Percentiles rank a stretch among this genome's conserved stretches.
phyloP scores from a whole-genome alignment of 2,888 invertebrate genomes.

The Acanthococcus lagerstroemiae region DNA sequence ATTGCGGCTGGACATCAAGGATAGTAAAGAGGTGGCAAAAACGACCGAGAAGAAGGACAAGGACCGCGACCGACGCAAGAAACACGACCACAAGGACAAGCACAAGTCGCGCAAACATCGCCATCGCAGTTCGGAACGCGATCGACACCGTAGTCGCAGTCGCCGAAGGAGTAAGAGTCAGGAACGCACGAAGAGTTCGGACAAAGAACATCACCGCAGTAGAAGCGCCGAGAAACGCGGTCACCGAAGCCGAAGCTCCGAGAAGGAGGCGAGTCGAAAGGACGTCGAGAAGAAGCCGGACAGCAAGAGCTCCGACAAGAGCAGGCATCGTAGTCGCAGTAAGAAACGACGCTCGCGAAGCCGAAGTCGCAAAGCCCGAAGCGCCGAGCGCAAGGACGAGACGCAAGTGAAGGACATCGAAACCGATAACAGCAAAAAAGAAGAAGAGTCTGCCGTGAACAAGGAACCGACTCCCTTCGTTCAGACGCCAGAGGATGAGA shows the following conservation, averaged over 20 bases:
- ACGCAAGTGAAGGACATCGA: background rate
- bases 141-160: slow-evolving; percentile 23
- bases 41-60: slow-evolving; percentile 34
- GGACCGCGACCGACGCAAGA: slow-evolving; percentile 4
- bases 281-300: slow-evolving; percentile 32
- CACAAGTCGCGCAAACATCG: background rate
- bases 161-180: slow-evolving; percentile 32
- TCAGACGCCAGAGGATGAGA: background rate
- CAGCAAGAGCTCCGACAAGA: slow-evolving; percentile 33
- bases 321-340: slow-evolving; percentile 20
- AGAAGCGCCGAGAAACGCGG: slow-evolving; percentile 23
- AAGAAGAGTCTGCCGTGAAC: background rate
- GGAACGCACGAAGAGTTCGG: slow-evolving; percentile 25
- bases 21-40: background rate
- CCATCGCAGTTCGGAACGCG: background rate
- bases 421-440: background rate
- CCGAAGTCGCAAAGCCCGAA: background rate
- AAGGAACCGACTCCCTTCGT: background rate
- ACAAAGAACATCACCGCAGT: slow-evolving; percentile 20
- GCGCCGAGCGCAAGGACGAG: background rate
- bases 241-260: slow-evolving; percentile 1
- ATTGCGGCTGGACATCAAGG: background rate
- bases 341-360: background rate
- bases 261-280: slow-evolving; percentile 33
- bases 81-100: background rate